phyloP scores from a whole-genome alignment of 2,888 invertebrate genomes.

The Ectemnius cavifrons region DNA sequence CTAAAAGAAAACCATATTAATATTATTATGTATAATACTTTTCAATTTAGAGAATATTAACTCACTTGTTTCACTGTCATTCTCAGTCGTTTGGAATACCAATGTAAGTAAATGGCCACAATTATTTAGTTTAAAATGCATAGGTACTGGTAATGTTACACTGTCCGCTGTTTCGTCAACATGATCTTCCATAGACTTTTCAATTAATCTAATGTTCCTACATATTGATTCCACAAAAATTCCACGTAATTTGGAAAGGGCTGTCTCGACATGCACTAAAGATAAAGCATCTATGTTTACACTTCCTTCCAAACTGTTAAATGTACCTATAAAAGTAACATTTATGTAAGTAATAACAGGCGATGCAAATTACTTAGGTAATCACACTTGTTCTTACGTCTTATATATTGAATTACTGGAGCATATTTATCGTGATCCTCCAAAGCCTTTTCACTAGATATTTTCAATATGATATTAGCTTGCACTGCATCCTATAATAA shows the following conservation, averaged over 20 bases:
- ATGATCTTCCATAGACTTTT: slow-evolving; percentile 82
- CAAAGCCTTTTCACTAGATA: slow-evolving; percentile 81
- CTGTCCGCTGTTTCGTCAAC: slow-evolving; percentile 79
- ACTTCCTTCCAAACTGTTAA: slow-evolving; percentile 81
- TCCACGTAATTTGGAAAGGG: slow-evolving; percentile 84
- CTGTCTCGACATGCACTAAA: slow-evolving; percentile 84
- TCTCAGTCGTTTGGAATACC: slow-evolving; percentile 83
- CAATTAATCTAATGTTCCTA: slow-evolving; percentile 84
- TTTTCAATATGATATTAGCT: slow-evolving; percentile 82
- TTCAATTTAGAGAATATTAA: slow-evolving; percentile 24
- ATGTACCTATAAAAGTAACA: slow-evolving; percentile 64
- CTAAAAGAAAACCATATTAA: slow-evolving; percentile 76
- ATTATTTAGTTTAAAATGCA: slow-evolving; percentile 86
- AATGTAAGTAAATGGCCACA: slow-evolving; percentile 89
- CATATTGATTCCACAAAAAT: slow-evolving; percentile 88
- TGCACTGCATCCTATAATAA: slow-evolving; percentile 81
- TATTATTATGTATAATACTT: neutral
- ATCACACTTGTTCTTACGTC: slow-evolving; percentile 79
- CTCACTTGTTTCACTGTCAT: slow-evolving; percentile 86
- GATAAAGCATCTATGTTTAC: slow-evolving; percentile 86
- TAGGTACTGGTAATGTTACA: slow-evolving; percentile 83
- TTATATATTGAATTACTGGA: slow-evolving; percentile 82
- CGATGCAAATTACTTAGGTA: slow-evolving; percentile 53
- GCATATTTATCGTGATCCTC: slow-evolving; percentile 78
- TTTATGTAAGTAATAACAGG: neutral